Evolutionary conservation across 2,113 vertebrate genomes (phyloP).

Genomic region (Muscicapa adusta): DNA sequence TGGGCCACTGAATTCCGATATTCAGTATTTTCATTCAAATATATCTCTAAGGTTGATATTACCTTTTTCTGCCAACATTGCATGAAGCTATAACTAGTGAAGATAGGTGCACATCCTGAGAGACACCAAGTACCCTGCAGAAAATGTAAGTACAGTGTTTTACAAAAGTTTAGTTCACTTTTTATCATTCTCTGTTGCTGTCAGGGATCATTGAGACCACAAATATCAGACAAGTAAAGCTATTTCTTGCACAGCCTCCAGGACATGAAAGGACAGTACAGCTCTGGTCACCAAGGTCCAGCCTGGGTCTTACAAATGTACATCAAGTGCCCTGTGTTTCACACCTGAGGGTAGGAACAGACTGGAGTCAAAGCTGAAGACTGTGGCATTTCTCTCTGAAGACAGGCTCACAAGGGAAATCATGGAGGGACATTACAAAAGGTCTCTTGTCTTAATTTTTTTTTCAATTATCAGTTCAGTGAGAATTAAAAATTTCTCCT

Average conservation of each 20-base stretch:
- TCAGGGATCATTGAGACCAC: neutral
- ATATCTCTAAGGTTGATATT: neutral
- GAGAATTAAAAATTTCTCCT: neutral
- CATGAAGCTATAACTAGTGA: neutral
- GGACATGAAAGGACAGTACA: neutral
- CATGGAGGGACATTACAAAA: neutral
- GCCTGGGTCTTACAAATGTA: neutral
- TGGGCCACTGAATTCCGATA: neutral
- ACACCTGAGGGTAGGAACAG: neutral
- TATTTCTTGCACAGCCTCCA: neutral
- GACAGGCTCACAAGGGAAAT: neutral
- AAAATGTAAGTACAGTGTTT: neutral
- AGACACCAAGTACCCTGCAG: neutral
- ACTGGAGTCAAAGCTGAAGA: neutral
- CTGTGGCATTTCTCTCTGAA: neutral
- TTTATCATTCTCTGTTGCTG: neutral
- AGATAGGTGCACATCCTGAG: neutral
- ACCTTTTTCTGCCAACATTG: neutral
- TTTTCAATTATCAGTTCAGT: neutral
- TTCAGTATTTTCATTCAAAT: neutral
- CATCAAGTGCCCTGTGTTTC: fast-evolving
- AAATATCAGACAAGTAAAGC: neutral
- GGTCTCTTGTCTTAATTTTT: fast-evolving
- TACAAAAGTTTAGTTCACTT: neutral
- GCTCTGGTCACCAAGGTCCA: neutral